A percentile compares a stretch with the other conserved stretches of the same genome.
These are phyloP conservation scores for rabbit (Oryctolagus cuniculus) DNA, from an alignment of 2,113 vertebrate species.

Conservation along the genomic window DNA sequence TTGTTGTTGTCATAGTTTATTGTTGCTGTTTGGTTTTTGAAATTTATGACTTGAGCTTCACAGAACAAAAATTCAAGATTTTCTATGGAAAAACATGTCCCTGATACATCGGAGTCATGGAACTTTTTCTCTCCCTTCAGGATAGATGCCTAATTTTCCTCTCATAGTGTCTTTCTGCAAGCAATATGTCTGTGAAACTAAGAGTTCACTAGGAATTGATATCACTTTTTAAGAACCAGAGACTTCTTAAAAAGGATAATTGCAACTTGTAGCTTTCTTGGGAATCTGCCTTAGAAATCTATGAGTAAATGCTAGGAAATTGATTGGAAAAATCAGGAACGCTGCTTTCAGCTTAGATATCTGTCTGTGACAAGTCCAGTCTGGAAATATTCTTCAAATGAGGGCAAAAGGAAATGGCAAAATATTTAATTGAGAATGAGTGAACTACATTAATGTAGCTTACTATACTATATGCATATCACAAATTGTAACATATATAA, in stretches of 20 bases:
- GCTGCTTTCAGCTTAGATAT: not conserved
- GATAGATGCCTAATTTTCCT: constrained; percentile 3
- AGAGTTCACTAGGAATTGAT: not conserved
- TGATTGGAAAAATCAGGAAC: not conserved
- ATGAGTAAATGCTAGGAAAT: not conserved
- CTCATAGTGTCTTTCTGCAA: constrained; percentile 14
- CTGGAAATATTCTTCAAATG: not conserved
- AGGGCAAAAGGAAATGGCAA: not conserved
- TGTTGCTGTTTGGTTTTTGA: constrained; percentile 52
- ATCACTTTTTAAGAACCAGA: not conserved
- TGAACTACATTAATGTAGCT: not conserved
- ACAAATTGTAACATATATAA: constrained; percentile 4
- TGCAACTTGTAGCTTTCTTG: not conserved
- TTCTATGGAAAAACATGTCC: not conserved
- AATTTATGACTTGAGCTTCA: constrained; percentile 41
- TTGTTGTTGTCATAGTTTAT: constrained; percentile 41
- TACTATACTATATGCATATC: not conserved
- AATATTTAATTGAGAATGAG: not conserved
- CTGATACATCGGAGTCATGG: not conserved
- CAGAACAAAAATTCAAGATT: constrained; percentile 47
- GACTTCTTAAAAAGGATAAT: not conserved
- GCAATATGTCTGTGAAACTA: not conserved
- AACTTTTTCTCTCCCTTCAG: not conserved
- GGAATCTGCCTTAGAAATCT: not conserved
- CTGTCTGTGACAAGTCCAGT: not conserved